A percentile compares a stretch with the other conserved stretches of the same genome.
phyloP scores from a whole-genome alignment of 2,113 vertebrate genomes.

The Electrona antarctica region DNA sequence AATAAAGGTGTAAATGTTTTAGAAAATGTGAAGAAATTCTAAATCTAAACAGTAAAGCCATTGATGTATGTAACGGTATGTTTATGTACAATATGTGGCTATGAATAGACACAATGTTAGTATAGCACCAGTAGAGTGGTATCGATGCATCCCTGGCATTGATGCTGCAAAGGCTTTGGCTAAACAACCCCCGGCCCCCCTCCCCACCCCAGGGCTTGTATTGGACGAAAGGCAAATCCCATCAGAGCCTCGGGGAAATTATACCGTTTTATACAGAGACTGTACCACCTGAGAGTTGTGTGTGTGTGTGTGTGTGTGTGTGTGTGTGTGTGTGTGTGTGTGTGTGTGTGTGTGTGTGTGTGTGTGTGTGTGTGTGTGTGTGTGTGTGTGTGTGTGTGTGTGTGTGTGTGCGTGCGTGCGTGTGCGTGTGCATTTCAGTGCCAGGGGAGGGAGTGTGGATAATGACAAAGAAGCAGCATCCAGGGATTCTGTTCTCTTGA shows the following conservation, averaged over 20 bases:
- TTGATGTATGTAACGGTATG: too few relatives aligned
- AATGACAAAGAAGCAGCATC: neutral
- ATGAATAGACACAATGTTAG: too few relatives aligned
- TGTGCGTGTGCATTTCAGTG: neutral
- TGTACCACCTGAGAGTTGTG: neutral
- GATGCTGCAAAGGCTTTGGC: too few relatives aligned
- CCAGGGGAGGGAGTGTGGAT: neutral
- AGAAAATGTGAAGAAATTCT: too few relatives aligned
- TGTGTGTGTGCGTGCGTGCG: conserved; percentile 1
- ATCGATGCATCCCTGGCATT: too few relatives aligned
- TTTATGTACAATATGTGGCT: too few relatives aligned
- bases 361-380: neutral
- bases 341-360: conserved; percentile 6
- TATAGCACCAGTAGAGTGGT: too few relatives aligned
- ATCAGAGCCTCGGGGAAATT: conserved; percentile 12
- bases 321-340: neutral
- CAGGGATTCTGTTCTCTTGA: neutral
- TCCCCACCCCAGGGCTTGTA: too few relatives aligned
- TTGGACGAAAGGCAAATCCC: neutral
- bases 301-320: neutral
- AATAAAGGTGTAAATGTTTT: too few relatives aligned
- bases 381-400: neutral
- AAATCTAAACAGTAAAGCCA: too few relatives aligned
- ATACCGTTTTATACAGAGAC: neutral
- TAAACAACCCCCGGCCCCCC: too few relatives aligned